Base-by-base conservation (phyloP, 2,888 invertebrate genomes). In the Desoria tigrina region DNA sequence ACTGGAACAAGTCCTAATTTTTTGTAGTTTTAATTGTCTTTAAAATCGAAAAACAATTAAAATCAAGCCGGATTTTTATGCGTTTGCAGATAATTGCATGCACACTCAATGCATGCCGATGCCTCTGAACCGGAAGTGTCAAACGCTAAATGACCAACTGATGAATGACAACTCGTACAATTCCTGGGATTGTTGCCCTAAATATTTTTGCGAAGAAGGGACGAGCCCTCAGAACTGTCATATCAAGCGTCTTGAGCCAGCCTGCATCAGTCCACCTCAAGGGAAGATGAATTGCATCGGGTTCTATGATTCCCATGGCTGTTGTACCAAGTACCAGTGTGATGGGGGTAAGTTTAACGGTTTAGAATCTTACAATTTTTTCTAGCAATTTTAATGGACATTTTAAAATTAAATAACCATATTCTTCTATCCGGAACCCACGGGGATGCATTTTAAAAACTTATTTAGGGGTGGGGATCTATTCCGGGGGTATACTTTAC, bases 261-360 rank as follows among this genome's bases (percentile, higher is more conserved):
- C 32, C 3, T 75, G 75, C 39, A 59, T 59, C 21, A 63, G 50
- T 32, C 73, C 73, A 23, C 75, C 75, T 1, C 65, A 72, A 39
- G 69, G 58, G 6, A 73, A 74, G 54, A 71, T 49, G n/a, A 75
- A 74, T 39, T 75, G 75, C 53, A 61, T 74, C 39, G 72, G 63
- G 18, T 75, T 75, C 26, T 28, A 58, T 16, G 75, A 75, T 55
- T 50, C 61, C 14, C 66, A 65, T 49, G 73, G 75, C 0, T 75
- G 75, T 55, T 75, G 75, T 54, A 69, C 68, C 11, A 72, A 75
- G 49, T 75, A 61, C 45, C 75, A 75, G 53, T 75, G 75, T 61
- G 72, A 74, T 53, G 73, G 72, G 54, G 75, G 73, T 73, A 39
- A 39, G 39, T 39, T 39, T 39, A n/a, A n/a, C n/a, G n/a, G n/a